phyloP scores from a whole-genome alignment of 1,140 invertebrate species.

The Drosophila paulistorum region DNA sequence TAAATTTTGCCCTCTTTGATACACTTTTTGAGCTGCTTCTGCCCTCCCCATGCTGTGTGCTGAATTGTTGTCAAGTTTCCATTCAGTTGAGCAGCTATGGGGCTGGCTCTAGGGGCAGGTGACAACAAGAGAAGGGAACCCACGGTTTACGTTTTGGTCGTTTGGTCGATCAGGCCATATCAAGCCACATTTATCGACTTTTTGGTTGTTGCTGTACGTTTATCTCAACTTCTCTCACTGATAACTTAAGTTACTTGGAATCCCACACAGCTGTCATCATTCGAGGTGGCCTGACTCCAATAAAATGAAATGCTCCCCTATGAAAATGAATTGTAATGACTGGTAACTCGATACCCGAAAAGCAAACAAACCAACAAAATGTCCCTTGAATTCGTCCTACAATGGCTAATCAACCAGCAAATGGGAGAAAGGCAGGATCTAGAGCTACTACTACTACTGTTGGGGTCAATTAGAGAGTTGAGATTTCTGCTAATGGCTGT shows the following conservation, averaged over 20 bases:
- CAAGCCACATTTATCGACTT: conserved; percentile 9
- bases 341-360: conserved; percentile 21
- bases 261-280: conserved; percentile 67
- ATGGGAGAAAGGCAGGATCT: too few relatives aligned
- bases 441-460: too few relatives aligned
- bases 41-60: background rate
- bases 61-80: conserved; percentile 10
- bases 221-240: conserved; percentile 40
- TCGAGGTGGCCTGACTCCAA: conserved; percentile 56
- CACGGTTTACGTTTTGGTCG: background rate
- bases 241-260: conserved; percentile 72
- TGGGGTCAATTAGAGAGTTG: conserved; percentile 35
- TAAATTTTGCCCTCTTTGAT: background rate
- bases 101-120: background rate
- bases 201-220: conserved; percentile 6
- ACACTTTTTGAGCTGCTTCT: background rate
- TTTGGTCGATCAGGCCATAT: conserved; percentile 14
- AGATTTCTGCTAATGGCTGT: conserved; percentile 9
- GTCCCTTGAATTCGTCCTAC: conserved; percentile 6
- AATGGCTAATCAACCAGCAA: conserved; percentile 39
- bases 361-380: background rate
- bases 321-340: conserved; percentile 48
- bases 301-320: conserved; percentile 41
- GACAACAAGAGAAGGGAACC: background rate
- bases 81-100: conserved; percentile 3